Conservation (phyloP, 2,888 invertebrate genomes). For the Oithona nana region DNA sequence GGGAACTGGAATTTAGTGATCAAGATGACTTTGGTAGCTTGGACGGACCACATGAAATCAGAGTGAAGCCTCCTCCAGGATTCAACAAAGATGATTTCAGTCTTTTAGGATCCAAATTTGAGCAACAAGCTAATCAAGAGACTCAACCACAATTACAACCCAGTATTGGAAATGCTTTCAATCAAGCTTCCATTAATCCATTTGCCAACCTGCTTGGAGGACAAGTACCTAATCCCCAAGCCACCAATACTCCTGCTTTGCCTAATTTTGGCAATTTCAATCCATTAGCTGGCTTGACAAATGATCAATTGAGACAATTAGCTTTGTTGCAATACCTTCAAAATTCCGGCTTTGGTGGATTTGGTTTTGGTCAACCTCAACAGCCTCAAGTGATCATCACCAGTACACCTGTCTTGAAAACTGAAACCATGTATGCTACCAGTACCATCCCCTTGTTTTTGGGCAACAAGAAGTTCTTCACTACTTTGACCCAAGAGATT, state of each 20-base stretch:
- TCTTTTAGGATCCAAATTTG: conserved; percentile 38
- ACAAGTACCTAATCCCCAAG: not conserved
- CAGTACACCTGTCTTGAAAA: conserved; percentile 44
- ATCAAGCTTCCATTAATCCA: not conserved
- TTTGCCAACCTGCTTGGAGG: not conserved
- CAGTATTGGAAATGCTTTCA: not conserved
- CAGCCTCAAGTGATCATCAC: conserved; percentile 48
- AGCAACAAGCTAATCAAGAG: not conserved
- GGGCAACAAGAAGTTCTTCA: conserved; percentile 50
- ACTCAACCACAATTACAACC: not conserved
- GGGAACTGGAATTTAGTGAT: conserved; percentile 66
- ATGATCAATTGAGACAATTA: conserved; percentile 50
- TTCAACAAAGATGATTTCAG: conserved; percentile 19
- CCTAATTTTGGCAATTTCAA: conserved; percentile 19
- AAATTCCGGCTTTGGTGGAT: conserved; percentile 22
- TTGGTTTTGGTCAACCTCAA: conserved; percentile 35
- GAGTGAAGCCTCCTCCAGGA: conserved; percentile 21
- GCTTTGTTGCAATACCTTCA: conserved; percentile 39
- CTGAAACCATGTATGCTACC: conserved; percentile 61
- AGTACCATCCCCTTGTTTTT: conserved; percentile 48
- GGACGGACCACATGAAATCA: conserved; percentile 16
- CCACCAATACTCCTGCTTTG: too few species aligned
- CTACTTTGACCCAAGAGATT: conserved; percentile 56
- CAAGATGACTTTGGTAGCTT: conserved; percentile 30
- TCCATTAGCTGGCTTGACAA: conserved; percentile 29